Evolutionary conservation across 2,113 vertebrate species (phyloP).

Genomic region (Taxidea taxus): DNA sequence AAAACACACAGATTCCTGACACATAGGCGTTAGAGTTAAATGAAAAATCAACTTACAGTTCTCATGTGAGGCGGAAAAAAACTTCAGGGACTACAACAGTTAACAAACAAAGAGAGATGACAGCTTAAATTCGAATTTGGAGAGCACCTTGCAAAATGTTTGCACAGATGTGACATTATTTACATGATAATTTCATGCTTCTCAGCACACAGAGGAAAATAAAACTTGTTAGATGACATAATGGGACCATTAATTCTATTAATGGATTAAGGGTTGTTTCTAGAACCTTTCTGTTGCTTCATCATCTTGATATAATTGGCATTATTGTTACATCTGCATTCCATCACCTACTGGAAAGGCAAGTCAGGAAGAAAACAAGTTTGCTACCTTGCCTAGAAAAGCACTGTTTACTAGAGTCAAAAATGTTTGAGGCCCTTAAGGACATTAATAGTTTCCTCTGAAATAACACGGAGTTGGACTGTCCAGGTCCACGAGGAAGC

Average conservation of each 20-base stretch:
- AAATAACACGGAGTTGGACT: neutral
- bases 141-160: conserved; percentile 55
- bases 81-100: neutral
- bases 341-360: neutral
- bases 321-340: neutral
- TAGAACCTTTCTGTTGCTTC: conserved; percentile 23
- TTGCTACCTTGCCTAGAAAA: neutral
- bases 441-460: neutral
- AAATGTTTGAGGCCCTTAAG: neutral
- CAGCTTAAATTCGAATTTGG: neutral
- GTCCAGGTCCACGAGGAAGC: neutral
- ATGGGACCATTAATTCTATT: conserved; percentile 58
- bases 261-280: conserved; percentile 37
- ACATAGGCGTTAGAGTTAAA: neutral
- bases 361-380: neutral
- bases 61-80: neutral
- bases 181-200: conserved; percentile 63
- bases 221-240: conserved; percentile 32
- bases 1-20: neutral
- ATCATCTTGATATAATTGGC: conserved; percentile 35
- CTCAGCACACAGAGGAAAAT: conserved; percentile 53
- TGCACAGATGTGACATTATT: conserved; percentile 57
- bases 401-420: neutral
- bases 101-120: neutral
- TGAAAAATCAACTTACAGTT: neutral